Evolutionary conservation across 1,140 invertebrate species (phyloP).

Genomic region (Ctenoplectra terminalis): DNA sequence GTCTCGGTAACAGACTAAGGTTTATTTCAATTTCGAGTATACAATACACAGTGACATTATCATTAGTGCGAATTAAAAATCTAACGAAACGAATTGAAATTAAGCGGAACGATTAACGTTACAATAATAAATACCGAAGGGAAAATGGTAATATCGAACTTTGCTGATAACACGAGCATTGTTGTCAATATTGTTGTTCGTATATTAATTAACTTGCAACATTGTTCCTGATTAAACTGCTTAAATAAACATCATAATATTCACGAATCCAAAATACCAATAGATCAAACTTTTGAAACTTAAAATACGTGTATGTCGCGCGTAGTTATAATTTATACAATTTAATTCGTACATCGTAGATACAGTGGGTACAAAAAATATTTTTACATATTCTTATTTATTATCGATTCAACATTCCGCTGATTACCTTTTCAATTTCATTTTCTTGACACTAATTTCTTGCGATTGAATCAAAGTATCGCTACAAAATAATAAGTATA

Average conservation of each 20-base stretch:
- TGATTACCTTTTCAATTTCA: no score
- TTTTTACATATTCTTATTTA: no score
- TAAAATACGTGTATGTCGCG: no score
- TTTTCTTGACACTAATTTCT: no score
- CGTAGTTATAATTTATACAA: conserved; percentile 44
- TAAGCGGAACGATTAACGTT: conserved; percentile 62
- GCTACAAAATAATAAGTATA: no score
- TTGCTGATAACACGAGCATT: background rate
- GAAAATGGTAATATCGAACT: conserved; percentile 33
- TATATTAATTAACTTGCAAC: no score
- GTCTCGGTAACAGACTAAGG: conserved; percentile 76
- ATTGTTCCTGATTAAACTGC: no score
- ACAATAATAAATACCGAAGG: conserved; percentile 22
- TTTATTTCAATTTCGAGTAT: conserved; percentile 81
- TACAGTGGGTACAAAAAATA: no score
- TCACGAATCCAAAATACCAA: background rate
- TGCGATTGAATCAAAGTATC: no score
- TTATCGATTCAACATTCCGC: no score
- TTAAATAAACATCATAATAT: no score
- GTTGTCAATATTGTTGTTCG: background rate
- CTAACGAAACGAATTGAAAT: conserved; percentile 66
- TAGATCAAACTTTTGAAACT: no score
- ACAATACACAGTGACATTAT: conserved; percentile 78
- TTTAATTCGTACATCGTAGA: conserved; percentile 40
- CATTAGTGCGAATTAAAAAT: conserved; percentile 76